Conservation (phyloP, 2,113 vertebrate genomes). For the Potamarius usumacintae region DNA sequence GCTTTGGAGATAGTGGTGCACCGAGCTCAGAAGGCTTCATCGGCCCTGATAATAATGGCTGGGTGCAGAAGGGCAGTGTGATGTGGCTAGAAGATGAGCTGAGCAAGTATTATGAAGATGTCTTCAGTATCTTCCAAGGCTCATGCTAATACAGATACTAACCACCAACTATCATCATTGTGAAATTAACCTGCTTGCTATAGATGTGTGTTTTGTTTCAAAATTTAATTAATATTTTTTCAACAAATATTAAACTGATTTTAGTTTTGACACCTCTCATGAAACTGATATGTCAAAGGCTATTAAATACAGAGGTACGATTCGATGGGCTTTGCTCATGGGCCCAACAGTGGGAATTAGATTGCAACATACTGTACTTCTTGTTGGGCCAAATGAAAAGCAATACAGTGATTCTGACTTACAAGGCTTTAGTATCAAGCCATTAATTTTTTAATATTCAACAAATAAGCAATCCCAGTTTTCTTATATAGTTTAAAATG, state of each 20-base stretch:
- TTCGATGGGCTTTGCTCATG: not conserved
- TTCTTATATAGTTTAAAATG: not conserved
- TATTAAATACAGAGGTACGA: not conserved
- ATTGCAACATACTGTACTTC: not conserved
- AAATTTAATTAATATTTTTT: not conserved
- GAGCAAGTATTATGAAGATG: not conserved
- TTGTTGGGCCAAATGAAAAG: not conserved
- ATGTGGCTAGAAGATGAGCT: not conserved
- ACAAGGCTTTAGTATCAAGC: not conserved
- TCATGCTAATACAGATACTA: conserved; percentile 16
- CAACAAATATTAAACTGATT: not conserved
- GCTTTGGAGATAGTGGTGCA: not conserved
- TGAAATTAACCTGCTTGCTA: not conserved
- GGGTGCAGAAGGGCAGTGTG: not conserved
- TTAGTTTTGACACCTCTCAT: not conserved
- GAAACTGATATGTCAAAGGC: not conserved
- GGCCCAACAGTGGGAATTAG: not conserved
- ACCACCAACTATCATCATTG: not conserved
- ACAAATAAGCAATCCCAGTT: not conserved
- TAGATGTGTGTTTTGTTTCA: not conserved
- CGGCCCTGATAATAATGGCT: conserved; percentile 42
- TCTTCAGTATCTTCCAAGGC: conserved; percentile 12
- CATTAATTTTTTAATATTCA: not conserved
- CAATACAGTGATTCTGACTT: too few relatives aligned
- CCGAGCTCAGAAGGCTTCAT: conserved; percentile 4